Conservation (phyloP, 1,140 invertebrate genomes). For the Asbolus verrucosus region DNA sequence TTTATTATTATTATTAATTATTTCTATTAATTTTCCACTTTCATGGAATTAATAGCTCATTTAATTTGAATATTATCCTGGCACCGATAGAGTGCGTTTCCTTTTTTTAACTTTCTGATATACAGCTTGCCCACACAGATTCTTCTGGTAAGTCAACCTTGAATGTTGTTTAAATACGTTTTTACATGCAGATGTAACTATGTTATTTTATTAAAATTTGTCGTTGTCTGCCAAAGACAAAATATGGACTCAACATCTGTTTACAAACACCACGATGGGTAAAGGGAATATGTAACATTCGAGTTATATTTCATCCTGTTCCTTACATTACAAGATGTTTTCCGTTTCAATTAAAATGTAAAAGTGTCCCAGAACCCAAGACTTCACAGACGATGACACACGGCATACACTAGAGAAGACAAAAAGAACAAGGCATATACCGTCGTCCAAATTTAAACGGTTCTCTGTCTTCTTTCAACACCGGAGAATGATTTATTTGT, state of each 20-base stretch:
- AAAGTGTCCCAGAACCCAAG: conserved; percentile 21
- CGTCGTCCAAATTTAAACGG: conserved; percentile 31
- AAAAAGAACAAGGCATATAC: conserved; percentile 32
- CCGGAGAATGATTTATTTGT: no score
- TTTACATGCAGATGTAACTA: no score
- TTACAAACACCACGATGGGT: neutral
- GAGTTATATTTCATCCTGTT: neutral
- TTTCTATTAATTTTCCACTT: no score
- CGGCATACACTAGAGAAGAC: conserved; percentile 37
- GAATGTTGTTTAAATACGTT: no score
- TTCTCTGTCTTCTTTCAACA: conserved; percentile 17
- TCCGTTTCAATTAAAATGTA: conserved; percentile 43
- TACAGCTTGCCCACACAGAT: no score
- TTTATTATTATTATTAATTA: no score
- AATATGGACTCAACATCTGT: conserved; percentile 5
- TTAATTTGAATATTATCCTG: no score
- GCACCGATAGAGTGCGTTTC: no score
- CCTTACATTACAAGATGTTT: conserved; percentile 19
- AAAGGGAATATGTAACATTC: neutral
- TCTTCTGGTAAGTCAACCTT: no score
- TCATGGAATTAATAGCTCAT: no score
- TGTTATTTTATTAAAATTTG: no score
- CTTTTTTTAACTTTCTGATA: no score
- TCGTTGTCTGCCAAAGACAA: neutral
- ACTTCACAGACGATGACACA: conserved; percentile 35